Evolutionary conservation across 2,113 vertebrate genomes (phyloP), one percentile per base, ranked within the genome.

Genomic region (Pygoscelis adeliae): DNA sequence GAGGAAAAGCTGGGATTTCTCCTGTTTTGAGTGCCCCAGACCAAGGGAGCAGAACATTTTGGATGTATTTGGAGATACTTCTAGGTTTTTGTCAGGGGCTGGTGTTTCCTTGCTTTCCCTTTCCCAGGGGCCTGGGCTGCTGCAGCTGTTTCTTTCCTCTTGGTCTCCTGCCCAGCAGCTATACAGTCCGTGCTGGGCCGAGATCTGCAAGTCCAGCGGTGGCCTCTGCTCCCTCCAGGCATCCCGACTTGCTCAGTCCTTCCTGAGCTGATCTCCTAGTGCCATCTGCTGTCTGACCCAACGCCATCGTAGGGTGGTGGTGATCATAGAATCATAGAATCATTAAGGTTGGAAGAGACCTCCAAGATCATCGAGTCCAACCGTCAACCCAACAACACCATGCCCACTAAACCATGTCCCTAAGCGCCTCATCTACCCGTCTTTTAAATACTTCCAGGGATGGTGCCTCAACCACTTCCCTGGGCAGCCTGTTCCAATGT

Each of bases 271-370:
- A 25, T 29, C 4, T 53, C 55, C 66, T 50, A 5, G 65, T 84
- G 94, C 84, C 94, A 49, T 22, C 81, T 95, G 84, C 84, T 0
- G 55, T 52, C 83, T 34, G 63, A 40, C 53, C 50, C 13, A 4
- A 1, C 12, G 2, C 46, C 13, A 2, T 1, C 2, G 0, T 2
- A 18, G 18, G 16, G 15, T 10, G 42, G 5, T n/a, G 14, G 9
- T 1, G 59, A 2, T 15, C n/a, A n/a, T n/a, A n/a, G n/a, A n/a
- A n/a, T n/a, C n/a, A n/a, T n/a, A n/a, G n/a, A n/a, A n/a, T n/a
- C n/a, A n/a, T n/a, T n/a, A n/a, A n/a, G n/a, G n/a, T n/a, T n/a
- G n/a, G n/a, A n/a, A n/a, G n/a, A n/a, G n/a, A n/a, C n/a, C n/a
- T n/a, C n/a, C n/a, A n/a, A n/a, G n/a, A n/a, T n/a, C n/a, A n/a